phyloP scores from a whole-genome alignment of 2,797 vertebrate species.

The Bovichtus variegatus region DNA sequence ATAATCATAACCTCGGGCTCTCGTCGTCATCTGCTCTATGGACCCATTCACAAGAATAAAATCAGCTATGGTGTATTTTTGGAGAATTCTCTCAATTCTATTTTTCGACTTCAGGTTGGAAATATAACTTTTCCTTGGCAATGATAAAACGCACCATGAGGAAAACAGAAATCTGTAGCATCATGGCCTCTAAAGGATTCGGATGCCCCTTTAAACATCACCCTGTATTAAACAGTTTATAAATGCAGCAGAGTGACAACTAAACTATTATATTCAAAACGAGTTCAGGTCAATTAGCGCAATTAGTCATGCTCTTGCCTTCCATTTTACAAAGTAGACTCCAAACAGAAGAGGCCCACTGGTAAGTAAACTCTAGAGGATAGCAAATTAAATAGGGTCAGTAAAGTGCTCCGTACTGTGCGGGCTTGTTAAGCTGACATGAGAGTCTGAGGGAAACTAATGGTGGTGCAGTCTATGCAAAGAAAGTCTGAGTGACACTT shows the following conservation, averaged over 20 bases:
- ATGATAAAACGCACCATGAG: conserved; percentile 11
- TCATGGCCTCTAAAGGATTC: conserved; percentile 39
- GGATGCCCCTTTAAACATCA: conserved; percentile 51
- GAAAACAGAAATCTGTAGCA: conserved; percentile 49
- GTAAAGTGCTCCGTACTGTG: conserved; percentile 51
- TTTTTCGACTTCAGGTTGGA: conserved; percentile 67
- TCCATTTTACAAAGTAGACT: conserved; percentile 60
- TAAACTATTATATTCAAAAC: conserved; percentile 54
- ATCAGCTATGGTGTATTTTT: conserved; percentile 61
- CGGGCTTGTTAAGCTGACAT: conserved; percentile 47
- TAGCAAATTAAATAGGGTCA: conserved; percentile 65
- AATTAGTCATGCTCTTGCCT: conserved; percentile 73
- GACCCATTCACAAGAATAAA: conserved; percentile 67
- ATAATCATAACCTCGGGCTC: conserved; percentile 50
- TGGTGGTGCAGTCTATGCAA: conserved; percentile 79
- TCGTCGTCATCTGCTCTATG: conserved; percentile 56
- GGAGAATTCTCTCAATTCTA: conserved; percentile 17
- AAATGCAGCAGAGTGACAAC: conserved; percentile 57
- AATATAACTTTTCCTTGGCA: conserved; percentile 60
- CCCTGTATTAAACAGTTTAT: conserved; percentile 45
- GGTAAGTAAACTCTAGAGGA: conserved; percentile 70
- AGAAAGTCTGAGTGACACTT: conserved; percentile 70
- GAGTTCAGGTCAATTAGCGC: conserved; percentile 72
- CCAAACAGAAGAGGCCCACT: conserved; percentile 57
- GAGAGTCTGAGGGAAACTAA: conserved; percentile 55